Base-by-base conservation (phyloP, 2,797 vertebrate species). In the Typhlichthys eigenmanni region DNA sequence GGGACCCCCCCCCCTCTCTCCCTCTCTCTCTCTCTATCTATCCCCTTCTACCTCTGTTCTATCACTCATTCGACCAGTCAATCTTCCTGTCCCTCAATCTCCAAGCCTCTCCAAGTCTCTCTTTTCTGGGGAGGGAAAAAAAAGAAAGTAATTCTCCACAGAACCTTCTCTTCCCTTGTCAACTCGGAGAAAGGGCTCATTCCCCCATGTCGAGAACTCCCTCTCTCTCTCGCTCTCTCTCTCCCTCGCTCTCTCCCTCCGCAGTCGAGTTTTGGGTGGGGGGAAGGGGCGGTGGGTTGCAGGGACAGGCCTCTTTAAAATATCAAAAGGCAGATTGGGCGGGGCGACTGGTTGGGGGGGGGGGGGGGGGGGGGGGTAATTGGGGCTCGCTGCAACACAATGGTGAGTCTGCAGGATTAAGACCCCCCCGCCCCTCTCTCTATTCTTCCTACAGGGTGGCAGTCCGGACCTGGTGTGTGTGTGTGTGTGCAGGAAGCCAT, bases 1-100 rank as follows among this genome's bases (percentile, higher is more conserved):
- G 89, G 95, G 93, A 95, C 86, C 89, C 83, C 88, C 90, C 86
- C 84, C 79, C 82, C 84, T 55, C 62, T 83, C 86, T 70, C 83
- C 86, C 81, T 87, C 84, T 85, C 70, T 82, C 81, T 74, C 60
- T 58, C 65, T 66, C 61, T 66, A 61, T 66, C 61, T 66, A 61
- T 64, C 60, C 50, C 43, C 57, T 65, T 49, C 60, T 58, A 7
- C 57, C 54, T 51, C 29, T 45, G 24, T 32, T 47, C 17, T 47
- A 87, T 89, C 84, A 76, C 83, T 88, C 87, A 80, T 78, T 83
- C 64, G 74, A 76, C 69, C 85, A 80, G 84, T 85, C 88, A 85
- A 85, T 84, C 80, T 49, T 32, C 50, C 66, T 67, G 38, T 13
- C 34, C 13, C 53, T 78, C 74, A 51, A 58, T 74, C 80, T 81